Base-by-base conservation (phyloP, 2,797 vertebrate species). In the Paguma larvata region DNA sequence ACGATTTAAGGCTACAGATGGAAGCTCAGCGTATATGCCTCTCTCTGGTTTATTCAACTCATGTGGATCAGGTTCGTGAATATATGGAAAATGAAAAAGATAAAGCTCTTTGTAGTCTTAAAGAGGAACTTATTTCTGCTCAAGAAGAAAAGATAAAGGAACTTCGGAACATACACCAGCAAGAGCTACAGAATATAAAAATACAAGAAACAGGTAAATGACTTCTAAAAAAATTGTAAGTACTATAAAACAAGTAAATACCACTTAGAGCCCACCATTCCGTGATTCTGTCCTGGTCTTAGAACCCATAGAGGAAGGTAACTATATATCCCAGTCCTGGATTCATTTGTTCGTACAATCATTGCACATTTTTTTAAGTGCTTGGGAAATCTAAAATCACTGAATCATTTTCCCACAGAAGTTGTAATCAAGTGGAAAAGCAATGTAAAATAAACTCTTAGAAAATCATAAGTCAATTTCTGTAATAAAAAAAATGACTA, bases 21-120 rank as follows among this genome's bases (percentile, higher is more conserved):
- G 99, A 99, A 98, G 99, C 99, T n/a, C 99, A 99, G 85, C 99
- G 99, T 77, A 99, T 99, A 98, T 99, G 99, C 96, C 98, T 99
- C 4, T 99, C 99, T 95, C 99, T 99, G 98, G 99, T 99, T 98
- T 99, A 99, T 48, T 99, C 99, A 8, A 99, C 99, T 96, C 99
- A 99, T 56, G 98, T 99, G n/a, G 99, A 99, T 98, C 98, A 99
- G 94, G 97, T 99, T 59, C 96, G 97, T 86, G 99, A 99, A 93
- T 98, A 95, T 59, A 98, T 99, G 98, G 99, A 99, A 97, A 99
- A 99, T 96, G 99, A 99, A 97, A 98, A 99, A 19, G 98, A 99
- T 72, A 97, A 97, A 78, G 99, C 98, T 48, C 98, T 99, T 65
- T 97, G 96, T 98, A 98, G 90, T 86, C 99, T 99, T 96, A 99